phyloP scores from a whole-genome alignment of 2,797 vertebrate genomes.

The Bucorvus abyssinicus region DNA sequence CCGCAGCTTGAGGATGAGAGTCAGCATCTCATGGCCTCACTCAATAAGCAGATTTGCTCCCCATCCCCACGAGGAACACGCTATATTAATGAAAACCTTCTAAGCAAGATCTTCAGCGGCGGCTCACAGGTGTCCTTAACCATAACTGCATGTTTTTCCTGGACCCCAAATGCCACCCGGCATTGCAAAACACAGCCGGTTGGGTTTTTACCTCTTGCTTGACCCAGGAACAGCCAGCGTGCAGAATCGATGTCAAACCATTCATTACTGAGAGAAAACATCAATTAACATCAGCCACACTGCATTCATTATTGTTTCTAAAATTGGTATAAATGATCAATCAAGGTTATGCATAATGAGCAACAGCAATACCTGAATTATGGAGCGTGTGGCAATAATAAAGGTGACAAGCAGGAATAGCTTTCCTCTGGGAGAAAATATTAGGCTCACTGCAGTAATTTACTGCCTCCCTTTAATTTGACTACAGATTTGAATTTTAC shows the following conservation, averaged over 20 bases:
- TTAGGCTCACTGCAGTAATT: background rate
- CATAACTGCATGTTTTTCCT: rapidly evolving
- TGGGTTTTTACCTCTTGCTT: background rate
- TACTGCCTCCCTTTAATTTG: background rate
- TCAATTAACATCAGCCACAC: background rate
- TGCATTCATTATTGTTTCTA: background rate
- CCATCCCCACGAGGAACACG: background rate
- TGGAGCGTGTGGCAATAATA: background rate
- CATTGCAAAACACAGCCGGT: background rate
- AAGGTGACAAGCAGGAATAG: background rate
- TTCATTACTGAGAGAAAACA: background rate
- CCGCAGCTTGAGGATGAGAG: background rate
- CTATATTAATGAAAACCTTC: background rate
- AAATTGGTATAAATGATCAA: slow-evolving; percentile 32
- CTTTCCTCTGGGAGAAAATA: background rate
- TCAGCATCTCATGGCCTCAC: rapidly evolving
- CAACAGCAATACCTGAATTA: background rate
- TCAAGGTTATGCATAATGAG: background rate
- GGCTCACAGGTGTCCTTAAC: background rate
- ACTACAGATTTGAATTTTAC: background rate
- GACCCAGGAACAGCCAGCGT: background rate
- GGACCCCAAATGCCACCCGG: background rate
- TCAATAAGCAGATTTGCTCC: background rate
- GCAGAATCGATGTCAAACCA: background rate
- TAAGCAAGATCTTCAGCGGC: background rate